Evolutionary conservation across 2,888 invertebrate species (phyloP).

Genomic region (Nephrotoma flavescens): DNA sequence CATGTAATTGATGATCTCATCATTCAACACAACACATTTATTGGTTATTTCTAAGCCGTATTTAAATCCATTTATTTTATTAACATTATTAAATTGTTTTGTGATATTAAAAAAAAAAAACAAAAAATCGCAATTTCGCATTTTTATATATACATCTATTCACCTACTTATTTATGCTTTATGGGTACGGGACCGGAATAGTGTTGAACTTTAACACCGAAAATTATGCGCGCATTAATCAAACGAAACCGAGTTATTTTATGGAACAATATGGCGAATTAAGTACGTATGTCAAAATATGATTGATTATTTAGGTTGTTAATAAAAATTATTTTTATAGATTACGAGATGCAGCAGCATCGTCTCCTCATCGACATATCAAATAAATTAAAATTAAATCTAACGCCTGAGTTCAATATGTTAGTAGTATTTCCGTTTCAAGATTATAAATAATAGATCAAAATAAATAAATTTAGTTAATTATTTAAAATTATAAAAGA

Average conservation of each 20-base stretch:
- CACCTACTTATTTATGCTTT: background rate
- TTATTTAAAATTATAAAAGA: background rate
- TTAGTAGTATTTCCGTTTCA: background rate
- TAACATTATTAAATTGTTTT: background rate
- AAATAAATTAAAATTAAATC: background rate
- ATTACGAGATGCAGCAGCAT: background rate
- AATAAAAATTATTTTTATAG: background rate
- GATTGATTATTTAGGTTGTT: background rate
- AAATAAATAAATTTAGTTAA: background rate
- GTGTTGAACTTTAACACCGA: background rate
- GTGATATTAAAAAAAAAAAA: too few species aligned
- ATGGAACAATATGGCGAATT: background rate
- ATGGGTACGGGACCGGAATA: background rate
- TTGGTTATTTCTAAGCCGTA: background rate
- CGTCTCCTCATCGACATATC: too few species aligned
- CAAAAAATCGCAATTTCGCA: background rate
- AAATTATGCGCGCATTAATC: background rate
- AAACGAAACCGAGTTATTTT: background rate
- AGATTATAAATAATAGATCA: background rate
- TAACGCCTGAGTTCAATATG: background rate
- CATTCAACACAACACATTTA: background rate
- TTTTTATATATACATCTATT: background rate
- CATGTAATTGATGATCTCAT: background rate
- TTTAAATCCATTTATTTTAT: background rate
- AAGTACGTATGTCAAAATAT: background rate